Percentiles rank a stretch among this genome's conserved stretches.
Evolutionary conservation across 2,888 invertebrate species (phyloP).

Genomic region (Cryptosula pallasiana): DNA sequence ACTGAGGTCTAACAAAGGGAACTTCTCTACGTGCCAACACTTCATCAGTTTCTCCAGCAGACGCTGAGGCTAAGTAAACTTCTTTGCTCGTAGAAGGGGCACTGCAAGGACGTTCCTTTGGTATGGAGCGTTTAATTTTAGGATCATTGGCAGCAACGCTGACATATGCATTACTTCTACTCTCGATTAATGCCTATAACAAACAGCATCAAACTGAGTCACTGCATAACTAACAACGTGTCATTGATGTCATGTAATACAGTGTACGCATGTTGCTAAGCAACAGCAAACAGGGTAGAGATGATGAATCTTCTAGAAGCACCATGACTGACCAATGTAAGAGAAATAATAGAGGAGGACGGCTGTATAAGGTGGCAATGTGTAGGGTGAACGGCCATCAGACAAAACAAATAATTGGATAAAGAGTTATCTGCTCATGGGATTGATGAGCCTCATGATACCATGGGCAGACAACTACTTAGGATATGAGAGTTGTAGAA

Average conservation of each 20-base stretch:
- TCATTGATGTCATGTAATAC: neutral
- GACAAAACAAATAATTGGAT: too few species aligned
- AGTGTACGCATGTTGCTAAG: too few species aligned
- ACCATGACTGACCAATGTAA: too few species aligned
- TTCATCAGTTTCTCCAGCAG: conserved; percentile 38
- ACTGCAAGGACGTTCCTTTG: conserved; percentile 40
- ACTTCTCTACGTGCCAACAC: conserved; percentile 24
- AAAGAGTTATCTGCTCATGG: too few species aligned
- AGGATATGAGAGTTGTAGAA: too few species aligned
- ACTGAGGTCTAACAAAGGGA: conserved; percentile 15
- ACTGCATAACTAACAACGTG: neutral
- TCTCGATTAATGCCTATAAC: conserved; percentile 37
- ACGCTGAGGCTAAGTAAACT: conserved; percentile 32
- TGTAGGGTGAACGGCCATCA: too few species aligned
- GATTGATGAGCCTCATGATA: too few species aligned
- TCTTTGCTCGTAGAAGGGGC: conserved; percentile 42
- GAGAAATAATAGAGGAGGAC: too few species aligned
- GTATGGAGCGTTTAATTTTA: conserved; percentile 21
- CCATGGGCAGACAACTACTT: too few species aligned
- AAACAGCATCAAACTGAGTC: neutral
- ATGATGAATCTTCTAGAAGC: too few species aligned
- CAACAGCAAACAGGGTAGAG: too few species aligned
- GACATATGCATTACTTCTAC: conserved; percentile 41
- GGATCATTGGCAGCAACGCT: conserved; percentile 35
- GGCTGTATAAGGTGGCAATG: too few species aligned